Conservation (phyloP, 2,113 vertebrate species). For the Pan troglodytes region DNA sequence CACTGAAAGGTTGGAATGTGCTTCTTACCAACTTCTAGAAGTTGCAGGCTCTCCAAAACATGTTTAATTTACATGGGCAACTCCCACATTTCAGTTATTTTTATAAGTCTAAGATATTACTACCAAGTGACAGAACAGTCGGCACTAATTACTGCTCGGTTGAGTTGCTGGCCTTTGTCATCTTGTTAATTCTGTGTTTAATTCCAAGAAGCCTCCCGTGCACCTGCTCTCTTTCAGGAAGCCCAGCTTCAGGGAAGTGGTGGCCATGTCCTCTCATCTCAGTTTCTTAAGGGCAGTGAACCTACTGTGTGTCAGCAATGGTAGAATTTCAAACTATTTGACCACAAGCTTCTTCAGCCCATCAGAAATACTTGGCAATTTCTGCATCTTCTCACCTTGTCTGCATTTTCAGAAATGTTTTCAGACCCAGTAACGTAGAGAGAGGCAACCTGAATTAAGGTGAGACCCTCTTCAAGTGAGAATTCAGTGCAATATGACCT, state of each 20-base stretch:
- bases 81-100: constrained; percentile 21
- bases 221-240: constrained; percentile 33
- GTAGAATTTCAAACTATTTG: accelerated
- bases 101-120: background rate
- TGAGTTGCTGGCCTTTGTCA: constrained; percentile 35
- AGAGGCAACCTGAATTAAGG: accelerated
- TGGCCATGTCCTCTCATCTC: accelerated
- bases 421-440: accelerated
- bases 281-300: background rate
- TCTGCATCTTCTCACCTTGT: accelerated
- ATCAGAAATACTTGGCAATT: accelerated
- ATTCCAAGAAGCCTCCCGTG: background rate
- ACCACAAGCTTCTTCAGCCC: no score
- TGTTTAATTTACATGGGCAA: background rate
- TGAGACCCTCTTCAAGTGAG: accelerated
- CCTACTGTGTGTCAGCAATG: background rate
- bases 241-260: background rate
- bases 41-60: background rate
- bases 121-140: background rate
- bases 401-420: background rate
- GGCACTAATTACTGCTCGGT: background rate
- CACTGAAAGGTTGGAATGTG: background rate
- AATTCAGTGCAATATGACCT: accelerated
- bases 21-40: background rate
- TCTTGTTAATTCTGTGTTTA: constrained; percentile 45